These are phyloP conservation scores for Pogonomyrmex barbatus DNA, from an alignment of 1,140 invertebrate species.

Conservation along the genomic window DNA sequence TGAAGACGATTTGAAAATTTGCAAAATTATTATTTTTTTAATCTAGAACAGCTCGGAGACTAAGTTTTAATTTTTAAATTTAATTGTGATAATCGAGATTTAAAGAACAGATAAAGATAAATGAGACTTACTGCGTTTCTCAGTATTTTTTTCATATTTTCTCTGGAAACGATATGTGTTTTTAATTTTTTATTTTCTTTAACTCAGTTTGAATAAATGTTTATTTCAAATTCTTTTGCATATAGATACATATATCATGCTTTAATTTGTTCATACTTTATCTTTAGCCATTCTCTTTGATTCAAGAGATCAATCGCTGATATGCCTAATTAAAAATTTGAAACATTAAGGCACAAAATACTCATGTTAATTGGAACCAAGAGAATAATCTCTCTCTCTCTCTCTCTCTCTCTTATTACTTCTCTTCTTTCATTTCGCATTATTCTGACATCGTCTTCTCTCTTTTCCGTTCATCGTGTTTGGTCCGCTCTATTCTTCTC, in stretches of 20 bases:
- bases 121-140: not conserved
- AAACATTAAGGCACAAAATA: conserved; percentile 74
- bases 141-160: not conserved
- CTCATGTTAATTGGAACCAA: conserved; percentile 78
- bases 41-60: not conserved
- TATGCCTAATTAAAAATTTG: conserved; percentile 80
- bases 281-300: not conserved
- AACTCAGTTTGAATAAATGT: conserved; percentile 21
- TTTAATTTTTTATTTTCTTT: not conserved
- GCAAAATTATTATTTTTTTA: conserved; percentile 10
- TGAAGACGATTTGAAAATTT: not conserved
- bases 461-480: conserved; percentile 23
- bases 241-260: not conserved
- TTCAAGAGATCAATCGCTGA: conserved; percentile 48
- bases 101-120: not conserved
- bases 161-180: not conserved
- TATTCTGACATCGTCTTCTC: not conserved
- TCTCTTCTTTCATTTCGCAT: not conserved
- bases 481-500: conserved; percentile 22
- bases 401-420: not conserved
- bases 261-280: conserved; percentile 21
- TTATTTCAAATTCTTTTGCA: not conserved
- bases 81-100: not conserved
- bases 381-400: conserved; percentile 66
- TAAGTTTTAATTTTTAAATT: not conserved